phyloP scores from a whole-genome alignment of 2,113 vertebrate species.

The Pelecanus crispus region DNA sequence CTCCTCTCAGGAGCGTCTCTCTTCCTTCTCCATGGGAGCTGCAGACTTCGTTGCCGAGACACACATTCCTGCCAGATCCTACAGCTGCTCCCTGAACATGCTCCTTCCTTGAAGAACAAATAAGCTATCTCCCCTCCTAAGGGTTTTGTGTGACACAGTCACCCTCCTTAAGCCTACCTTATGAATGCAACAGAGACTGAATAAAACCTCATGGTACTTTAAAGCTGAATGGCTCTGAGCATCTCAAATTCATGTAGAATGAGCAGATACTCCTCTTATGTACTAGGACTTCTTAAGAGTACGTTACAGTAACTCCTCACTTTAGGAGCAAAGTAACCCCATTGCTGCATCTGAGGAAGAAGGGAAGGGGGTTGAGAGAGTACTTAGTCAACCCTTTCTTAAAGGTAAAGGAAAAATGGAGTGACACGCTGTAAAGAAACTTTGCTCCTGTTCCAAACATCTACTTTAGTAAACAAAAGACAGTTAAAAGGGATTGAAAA shows the following conservation, averaged over 20 bases:
- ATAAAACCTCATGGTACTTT: not conserved
- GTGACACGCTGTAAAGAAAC: not conserved
- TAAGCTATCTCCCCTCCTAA: not conserved
- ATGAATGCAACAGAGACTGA: not conserved
- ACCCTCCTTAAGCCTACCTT: not conserved
- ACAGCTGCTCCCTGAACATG: not conserved
- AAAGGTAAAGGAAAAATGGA: not conserved
- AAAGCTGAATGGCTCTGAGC: not conserved
- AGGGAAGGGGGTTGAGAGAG: not conserved
- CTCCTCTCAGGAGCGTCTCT: not conserved
- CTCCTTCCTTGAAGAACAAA: not conserved
- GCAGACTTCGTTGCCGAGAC: not conserved
- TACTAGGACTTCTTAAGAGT: not conserved
- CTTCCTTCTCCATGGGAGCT: not conserved
- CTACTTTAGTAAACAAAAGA: not conserved
- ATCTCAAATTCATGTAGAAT: not conserved
- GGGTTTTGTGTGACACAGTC: not conserved
- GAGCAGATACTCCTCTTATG: not conserved
- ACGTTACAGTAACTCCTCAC: not conserved
- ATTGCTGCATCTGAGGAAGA: not conserved
- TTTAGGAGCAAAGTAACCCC: not conserved
- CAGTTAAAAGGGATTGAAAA: not conserved
- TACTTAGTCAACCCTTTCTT: not conserved
- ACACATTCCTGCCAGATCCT: not conserved
- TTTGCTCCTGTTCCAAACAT: not conserved